Evolutionary conservation across 2,113 vertebrate genomes (phyloP), one percentile per base, ranked within the genome.

Genomic region (Edolisoma coerulescens): DNA sequence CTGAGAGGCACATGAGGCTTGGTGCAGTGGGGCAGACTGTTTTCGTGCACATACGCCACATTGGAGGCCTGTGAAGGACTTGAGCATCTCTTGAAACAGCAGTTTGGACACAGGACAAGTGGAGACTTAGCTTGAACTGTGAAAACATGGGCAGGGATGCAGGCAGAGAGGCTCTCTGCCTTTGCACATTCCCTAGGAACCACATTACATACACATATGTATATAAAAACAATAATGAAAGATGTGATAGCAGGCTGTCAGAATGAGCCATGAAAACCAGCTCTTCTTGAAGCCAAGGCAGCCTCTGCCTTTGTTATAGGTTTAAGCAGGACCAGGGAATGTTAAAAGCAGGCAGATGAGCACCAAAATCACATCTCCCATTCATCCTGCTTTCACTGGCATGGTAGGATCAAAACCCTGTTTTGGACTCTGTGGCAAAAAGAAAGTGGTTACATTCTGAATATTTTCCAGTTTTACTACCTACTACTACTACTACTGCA

Each of bases 191-290:
- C 30, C 44, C 52, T 44, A 35, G 49, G 28, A 76, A 39, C 37
- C 16, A 21, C 13, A 14, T 23, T 63, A 35, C 3, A 1, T 39
- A 52, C 22, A 53, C 3, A 3, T 10, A 44, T 14, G 5, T 9
- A 11, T 24, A 4, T 22, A 54, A 71, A 70, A 79, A 11, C 2
- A 42, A 26, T 22, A 67, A 37, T 27, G 23, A 57, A 61, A 52
- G 0, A 54, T 1, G 3, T 26, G 23, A n/a, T 9, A 19, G 15
- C 17, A 16, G 11, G 17, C 30, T 57, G n/a, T 33, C 9, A 59
- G 49, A 79, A 59, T 1, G 0, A 60, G 30, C 14, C 37, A 52
- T 12, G 15, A 56, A 82, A 75, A 81, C 14, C 24, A 61, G 22
- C n/a, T 52, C 7, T 44, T 77, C 20, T 5, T 53, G 45, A 67